Base-by-base conservation (phyloP, 2,797 vertebrate species). In the Meriones psammophilus region DNA sequence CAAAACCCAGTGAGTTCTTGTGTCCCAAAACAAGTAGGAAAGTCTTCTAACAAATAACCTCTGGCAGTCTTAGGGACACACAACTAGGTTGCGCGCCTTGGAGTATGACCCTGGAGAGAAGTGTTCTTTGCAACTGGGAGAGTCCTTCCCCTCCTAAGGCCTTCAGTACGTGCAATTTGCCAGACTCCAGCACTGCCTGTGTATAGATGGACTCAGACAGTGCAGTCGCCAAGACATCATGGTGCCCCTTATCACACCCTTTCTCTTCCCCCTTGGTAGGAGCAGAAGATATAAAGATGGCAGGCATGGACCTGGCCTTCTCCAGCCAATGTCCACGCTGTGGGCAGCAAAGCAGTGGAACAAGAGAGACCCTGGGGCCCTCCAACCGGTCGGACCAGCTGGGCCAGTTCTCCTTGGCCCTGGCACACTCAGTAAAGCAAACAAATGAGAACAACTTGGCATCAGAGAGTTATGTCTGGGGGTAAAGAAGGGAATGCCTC, bases 301-400 rank as follows among this genome's bases (percentile, higher is more conserved):
- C 50, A 46, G 39, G 42, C 36, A 12, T 1, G 2, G 46, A 74
- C 28, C n/a, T 36, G 68, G 73, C 12, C 54, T 28, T 76, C 13
- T 28, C 39, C 4, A 42, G 50, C 54, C 78, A 80, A 5, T 3
- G 50, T 56, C 73, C 3, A 14, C 26, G 42, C 50, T n/a, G 22
- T n/a, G 79, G 42, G 17, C 36, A 64, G 80, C 56, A 91, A n/a
- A n/a, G 83, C 58, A 91, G 36, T 26, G 64, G 39, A 88, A 42
- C 36, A 73, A 60, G 60, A 64, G 74, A 90, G 62, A 85, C 36
- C 30, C 0, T 58, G 71, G 77, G 92, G 18, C 60, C 50, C 56
- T 88, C 73, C 88, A 85, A 95, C 96, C 93, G 22, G 95, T 96
- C 89, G 69, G 85, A 96, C 95, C 90, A 94, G 92, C 81, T 54